Conservation (phyloP, 2,888 invertebrate genomes). For the Cephalotes varians region DNA sequence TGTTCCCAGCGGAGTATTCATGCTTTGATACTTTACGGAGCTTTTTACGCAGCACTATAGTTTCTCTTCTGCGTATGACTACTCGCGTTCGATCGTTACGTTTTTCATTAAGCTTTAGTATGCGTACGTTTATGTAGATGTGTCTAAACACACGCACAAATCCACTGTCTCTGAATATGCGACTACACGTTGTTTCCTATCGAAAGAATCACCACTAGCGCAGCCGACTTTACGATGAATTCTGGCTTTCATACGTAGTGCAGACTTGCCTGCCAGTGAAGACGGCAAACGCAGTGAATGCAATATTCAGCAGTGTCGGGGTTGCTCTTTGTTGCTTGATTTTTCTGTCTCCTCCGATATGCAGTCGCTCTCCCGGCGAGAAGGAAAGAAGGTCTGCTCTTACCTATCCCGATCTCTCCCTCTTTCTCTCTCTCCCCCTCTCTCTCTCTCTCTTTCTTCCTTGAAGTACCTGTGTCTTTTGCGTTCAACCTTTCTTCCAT, state of each 20-base stretch:
- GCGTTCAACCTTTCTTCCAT: slow-evolving; percentile 11
- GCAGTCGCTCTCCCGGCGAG: slow-evolving; percentile 12
- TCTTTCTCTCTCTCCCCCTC: not conserved
- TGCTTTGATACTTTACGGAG: slow-evolving; percentile 9
- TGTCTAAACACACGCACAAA: not conserved
- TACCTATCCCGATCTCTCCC: not conserved
- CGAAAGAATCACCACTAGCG: slow-evolving; percentile 59
- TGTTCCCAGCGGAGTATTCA: slow-evolving; percentile 13
- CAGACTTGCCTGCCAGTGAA: slow-evolving; percentile 54
- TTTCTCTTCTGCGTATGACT: slow-evolving; percentile 52
- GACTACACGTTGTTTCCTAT: slow-evolving; percentile 21
- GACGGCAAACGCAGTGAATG: slow-evolving; percentile 61
- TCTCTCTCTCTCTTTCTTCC: slow-evolving; percentile 12
- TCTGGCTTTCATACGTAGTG: slow-evolving; percentile 66
- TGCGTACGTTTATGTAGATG: slow-evolving; percentile 28
- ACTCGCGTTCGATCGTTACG: slow-evolving; percentile 59
- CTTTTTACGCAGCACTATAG: slow-evolving; percentile 12
- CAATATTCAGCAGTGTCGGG: slow-evolving; percentile 72
- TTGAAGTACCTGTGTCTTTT: slow-evolving; percentile 25
- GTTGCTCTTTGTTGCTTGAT: slow-evolving; percentile 72
- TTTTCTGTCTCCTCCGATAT: slow-evolving; percentile 70
- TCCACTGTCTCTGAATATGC: slow-evolving; percentile 25
- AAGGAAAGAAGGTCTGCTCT: not conserved
- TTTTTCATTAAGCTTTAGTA: slow-evolving; percentile 51
- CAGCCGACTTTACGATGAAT: slow-evolving; percentile 58